A percentile compares a stretch with the other conserved stretches of the same genome.
Evolutionary conservation across 2,113 vertebrate species (phyloP).

Genomic region (Alethe diademata): DNA sequence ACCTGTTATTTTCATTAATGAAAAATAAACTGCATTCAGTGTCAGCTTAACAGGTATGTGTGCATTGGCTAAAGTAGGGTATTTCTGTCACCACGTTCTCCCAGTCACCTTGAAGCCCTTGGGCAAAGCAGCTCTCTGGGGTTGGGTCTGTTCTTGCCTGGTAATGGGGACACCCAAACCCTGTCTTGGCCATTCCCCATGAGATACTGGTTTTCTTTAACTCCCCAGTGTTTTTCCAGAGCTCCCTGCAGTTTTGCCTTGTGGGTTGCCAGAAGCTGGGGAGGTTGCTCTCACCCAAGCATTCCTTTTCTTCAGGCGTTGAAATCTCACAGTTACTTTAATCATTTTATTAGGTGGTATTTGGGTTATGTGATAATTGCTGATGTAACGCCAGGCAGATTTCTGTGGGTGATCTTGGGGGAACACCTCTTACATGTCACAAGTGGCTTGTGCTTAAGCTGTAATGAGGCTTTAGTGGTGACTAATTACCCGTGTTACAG

Average conservation of each 20-base stretch:
- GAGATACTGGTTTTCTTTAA: neutral
- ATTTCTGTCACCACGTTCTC: neutral
- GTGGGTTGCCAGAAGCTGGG: neutral
- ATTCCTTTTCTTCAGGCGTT: neutral
- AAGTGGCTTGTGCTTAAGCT: neutral
- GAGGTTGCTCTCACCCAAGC: neutral
- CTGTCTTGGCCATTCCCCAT: neutral
- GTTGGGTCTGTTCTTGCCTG: neutral
- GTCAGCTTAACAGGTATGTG: neutral
- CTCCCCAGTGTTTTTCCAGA: neutral
- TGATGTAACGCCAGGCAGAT: neutral
- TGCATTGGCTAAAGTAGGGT: neutral
- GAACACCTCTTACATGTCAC: neutral
- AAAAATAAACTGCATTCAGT: neutral
- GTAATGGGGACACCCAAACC: neutral
- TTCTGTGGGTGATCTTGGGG: neutral
- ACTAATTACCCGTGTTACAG: neutral
- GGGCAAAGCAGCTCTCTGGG: neutral
- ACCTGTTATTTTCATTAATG: slow-evolving; percentile 15
- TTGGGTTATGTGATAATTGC: neutral
- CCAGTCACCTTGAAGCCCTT: neutral
- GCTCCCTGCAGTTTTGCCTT: neutral
- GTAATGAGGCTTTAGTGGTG: neutral
- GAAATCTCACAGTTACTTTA: neutral
- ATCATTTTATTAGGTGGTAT: neutral